Conservation (phyloP, 1,140 invertebrate genomes). For the Dinothrombium tinctorium region DNA sequence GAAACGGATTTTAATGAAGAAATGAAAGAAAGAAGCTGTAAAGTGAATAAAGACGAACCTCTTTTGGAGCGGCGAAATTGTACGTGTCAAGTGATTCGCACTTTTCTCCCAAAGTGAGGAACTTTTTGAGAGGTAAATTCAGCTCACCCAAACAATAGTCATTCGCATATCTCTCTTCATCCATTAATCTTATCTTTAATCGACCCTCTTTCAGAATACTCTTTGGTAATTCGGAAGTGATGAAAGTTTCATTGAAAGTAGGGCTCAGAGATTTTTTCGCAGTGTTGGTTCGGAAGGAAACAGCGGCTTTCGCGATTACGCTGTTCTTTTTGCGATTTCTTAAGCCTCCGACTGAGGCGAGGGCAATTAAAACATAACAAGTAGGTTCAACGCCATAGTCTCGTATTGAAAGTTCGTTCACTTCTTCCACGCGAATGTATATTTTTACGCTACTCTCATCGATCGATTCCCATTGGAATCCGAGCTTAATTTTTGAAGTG, state of each 20-base stretch:
- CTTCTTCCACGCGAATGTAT: neutral
- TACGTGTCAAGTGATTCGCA: no score
- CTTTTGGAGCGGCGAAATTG: no score
- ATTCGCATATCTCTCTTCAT: constrained; percentile 18
- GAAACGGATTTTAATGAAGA: no score
- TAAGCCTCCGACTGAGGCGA: constrained; percentile 2
- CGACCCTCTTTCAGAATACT: constrained; percentile 14
- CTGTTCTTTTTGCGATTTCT: constrained; percentile 4
- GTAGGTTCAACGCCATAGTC: constrained; percentile 10
- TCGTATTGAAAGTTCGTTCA: constrained; percentile 1
- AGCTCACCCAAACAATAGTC: constrained; percentile 16
- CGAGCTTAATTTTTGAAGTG: neutral
- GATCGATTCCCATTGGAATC: neutral
- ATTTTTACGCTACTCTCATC: neutral
- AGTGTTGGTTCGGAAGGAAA: constrained; percentile 13
- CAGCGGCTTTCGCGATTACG: neutral
- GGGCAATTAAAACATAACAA: constrained; percentile 8
- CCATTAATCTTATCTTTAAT: constrained; percentile 14
- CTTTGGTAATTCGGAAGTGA: constrained; percentile 12
- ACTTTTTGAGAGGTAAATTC: constrained; percentile 12
- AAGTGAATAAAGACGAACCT: no score
- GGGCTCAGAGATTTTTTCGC: constrained; percentile 14
- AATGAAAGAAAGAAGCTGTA: no score
- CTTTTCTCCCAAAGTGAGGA: constrained; percentile 4
- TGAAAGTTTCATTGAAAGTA: constrained; percentile 15